Evolutionary conservation across 2,113 vertebrate genomes (phyloP).

Genomic region (Etheostoma cragini): DNA sequence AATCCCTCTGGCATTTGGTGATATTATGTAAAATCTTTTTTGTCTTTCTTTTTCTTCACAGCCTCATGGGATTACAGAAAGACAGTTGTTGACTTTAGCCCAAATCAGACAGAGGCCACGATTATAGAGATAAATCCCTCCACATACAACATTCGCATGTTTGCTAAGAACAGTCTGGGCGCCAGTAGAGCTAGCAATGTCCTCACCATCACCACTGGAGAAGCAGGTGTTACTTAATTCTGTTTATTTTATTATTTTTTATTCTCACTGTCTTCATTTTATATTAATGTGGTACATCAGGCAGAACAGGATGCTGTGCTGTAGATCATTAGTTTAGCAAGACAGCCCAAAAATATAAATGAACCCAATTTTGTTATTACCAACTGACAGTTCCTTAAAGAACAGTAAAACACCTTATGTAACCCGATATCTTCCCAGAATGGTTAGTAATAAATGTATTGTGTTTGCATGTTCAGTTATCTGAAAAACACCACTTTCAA

Average conservation of each 20-base stretch:
- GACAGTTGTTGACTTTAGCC: slow-evolving; percentile 59
- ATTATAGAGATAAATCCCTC: slow-evolving; percentile 73
- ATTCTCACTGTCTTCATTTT: background rate
- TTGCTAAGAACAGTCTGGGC: slow-evolving; percentile 64
- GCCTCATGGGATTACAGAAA: slow-evolving; percentile 72
- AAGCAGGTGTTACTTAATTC: slow-evolving; percentile 54
- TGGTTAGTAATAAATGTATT: background rate
- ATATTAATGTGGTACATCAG: slow-evolving; percentile 3
- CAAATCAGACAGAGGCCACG: slow-evolving; percentile 67
- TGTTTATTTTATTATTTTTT: background rate
- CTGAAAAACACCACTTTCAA: background rate
- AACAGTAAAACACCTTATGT: background rate
- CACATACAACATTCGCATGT: slow-evolving; percentile 77
- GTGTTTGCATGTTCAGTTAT: slow-evolving; percentile 17
- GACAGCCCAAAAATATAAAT: background rate
- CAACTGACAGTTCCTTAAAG: background rate
- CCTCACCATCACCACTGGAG: slow-evolving; percentile 69
- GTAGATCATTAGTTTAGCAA: background rate
- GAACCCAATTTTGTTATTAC: background rate
- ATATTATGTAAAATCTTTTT: background rate
- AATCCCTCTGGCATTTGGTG: background rate
- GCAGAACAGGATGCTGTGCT: background rate
- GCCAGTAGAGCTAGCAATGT: slow-evolving; percentile 72
- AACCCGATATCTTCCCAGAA: background rate
- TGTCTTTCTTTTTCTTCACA: slow-evolving; percentile 1